These are phyloP conservation scores for Brachymystax lenok DNA, from an alignment of 2,797 vertebrate genomes.

Conservation along the genomic window DNA sequence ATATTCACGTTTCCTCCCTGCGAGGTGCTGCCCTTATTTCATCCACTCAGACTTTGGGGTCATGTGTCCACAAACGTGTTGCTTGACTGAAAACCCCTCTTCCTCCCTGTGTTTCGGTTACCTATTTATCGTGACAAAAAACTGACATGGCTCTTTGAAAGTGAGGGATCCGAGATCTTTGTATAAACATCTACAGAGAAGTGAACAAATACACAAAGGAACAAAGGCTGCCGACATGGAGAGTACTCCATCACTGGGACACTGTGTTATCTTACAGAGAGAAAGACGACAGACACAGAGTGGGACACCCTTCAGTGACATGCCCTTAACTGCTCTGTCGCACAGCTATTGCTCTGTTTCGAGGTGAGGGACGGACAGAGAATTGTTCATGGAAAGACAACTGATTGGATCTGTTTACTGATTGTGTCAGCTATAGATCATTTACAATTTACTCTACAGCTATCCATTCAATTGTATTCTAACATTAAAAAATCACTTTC, in stretches of 20 bases:
- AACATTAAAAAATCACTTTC: no score
- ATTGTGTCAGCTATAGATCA: neutral
- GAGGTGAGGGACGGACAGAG: neutral
- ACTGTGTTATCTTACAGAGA: constrained; percentile 53
- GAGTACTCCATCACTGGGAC: constrained; percentile 56
- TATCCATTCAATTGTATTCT: neutral
- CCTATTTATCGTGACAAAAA: constrained; percentile 55
- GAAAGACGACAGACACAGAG: constrained; percentile 52
- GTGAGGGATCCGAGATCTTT: constrained; percentile 45
- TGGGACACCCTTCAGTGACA: constrained; percentile 47
- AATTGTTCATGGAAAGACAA: neutral
- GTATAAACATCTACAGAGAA: constrained; percentile 58
- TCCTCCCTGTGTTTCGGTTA: constrained; percentile 25
- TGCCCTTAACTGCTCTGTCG: constrained; percentile 52
- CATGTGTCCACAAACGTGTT: constrained; percentile 42
- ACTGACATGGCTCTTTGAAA: constrained; percentile 53
- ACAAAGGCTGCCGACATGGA: constrained; percentile 46
- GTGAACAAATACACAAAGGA: constrained; percentile 59
- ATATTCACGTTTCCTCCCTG: no score
- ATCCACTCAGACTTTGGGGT: neutral
- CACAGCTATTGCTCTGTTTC: constrained; percentile 12
- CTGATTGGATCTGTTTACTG: neutral
- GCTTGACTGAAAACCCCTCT: constrained; percentile 34
- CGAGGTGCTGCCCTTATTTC: no score
- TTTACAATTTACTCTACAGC: neutral